Conservation (phyloP, 1,140 invertebrate species). For the Gryon sp. region DNA sequence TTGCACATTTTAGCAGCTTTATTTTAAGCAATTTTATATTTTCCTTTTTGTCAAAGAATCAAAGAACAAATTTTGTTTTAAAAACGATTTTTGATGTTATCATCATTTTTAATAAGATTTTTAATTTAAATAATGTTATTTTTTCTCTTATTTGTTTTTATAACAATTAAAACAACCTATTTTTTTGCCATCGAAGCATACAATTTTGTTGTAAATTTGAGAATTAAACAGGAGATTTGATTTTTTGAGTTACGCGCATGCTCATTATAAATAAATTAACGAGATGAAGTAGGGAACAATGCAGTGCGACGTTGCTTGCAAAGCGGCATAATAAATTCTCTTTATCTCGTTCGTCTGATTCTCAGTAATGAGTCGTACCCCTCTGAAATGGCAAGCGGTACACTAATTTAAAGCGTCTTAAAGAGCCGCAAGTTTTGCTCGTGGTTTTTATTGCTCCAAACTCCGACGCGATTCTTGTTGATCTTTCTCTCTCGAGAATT, state of each 20-base stretch:
- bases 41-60: neutral
- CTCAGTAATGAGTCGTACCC: conserved; percentile 49
- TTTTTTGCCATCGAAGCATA: conserved; percentile 2
- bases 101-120: conserved; percentile 10
- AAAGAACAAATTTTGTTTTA: conserved; percentile 3
- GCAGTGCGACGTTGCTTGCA: conserved; percentile 26
- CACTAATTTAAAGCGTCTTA: conserved; percentile 52
- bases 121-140: too few relatives aligned
- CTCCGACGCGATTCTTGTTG: conserved; percentile 27
- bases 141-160: too few relatives aligned
- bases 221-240: conserved; percentile 10
- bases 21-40: conserved; percentile 26
- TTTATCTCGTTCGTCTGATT: conserved; percentile 53
- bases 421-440: conserved; percentile 31
- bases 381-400: conserved; percentile 44
- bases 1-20: conserved; percentile 5
- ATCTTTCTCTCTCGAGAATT: conserved; percentile 46
- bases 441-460: conserved; percentile 22
- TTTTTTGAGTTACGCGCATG: conserved; percentile 6
- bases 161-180: conserved; percentile 4
- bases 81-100: too few relatives aligned
- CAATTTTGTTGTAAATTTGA: conserved; percentile 14
- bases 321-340: conserved; percentile 42
- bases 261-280: conserved; percentile 54
- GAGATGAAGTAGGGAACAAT: conserved; percentile 37